Evolutionary conservation across 2,888 invertebrate genomes (phyloP).

Genomic region (Eretmocerus hayati): DNA sequence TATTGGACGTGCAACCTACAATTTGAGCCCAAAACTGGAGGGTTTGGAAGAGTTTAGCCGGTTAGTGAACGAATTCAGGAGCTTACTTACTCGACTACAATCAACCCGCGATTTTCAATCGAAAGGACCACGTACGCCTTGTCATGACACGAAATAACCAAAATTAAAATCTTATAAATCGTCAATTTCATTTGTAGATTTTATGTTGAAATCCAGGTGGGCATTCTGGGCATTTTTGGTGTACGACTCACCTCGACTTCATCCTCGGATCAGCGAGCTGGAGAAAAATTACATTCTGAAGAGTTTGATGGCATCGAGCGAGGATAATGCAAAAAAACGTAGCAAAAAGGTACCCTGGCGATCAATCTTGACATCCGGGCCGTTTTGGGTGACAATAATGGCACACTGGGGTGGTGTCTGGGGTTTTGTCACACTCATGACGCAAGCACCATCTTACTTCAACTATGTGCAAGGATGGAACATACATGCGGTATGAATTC

Average conservation of each 20-base stretch:
- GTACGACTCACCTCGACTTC: slow-evolving; percentile 58
- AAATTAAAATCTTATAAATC: no score
- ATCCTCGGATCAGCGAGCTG: slow-evolving; percentile 56
- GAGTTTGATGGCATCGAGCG: slow-evolving; percentile 46
- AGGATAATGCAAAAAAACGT: not conserved
- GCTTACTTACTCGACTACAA: no score
- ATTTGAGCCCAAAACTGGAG: no score
- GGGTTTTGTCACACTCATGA: slow-evolving; percentile 64
- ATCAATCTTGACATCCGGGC: slow-evolving; percentile 53
- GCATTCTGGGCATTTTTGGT: slow-evolving; percentile 57
- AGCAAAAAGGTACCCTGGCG: slow-evolving; percentile 54
- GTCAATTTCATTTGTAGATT: no score
- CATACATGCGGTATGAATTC: slow-evolving; percentile 59
- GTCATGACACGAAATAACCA: no score
- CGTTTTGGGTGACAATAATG: slow-evolving; percentile 59
- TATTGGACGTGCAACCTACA: no score
- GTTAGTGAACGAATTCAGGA: no score
- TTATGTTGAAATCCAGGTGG: no score
- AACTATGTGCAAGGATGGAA: slow-evolving; percentile 63
- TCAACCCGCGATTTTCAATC: no score
- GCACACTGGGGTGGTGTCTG: slow-evolving; percentile 63
- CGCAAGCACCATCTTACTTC: slow-evolving; percentile 65
- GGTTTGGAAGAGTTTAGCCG: no score
- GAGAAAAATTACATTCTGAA: slow-evolving; percentile 57
- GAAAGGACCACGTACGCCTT: no score